Base-by-base conservation (phyloP, 2,888 invertebrate genomes). In the Spodoptera exigua region DNA sequence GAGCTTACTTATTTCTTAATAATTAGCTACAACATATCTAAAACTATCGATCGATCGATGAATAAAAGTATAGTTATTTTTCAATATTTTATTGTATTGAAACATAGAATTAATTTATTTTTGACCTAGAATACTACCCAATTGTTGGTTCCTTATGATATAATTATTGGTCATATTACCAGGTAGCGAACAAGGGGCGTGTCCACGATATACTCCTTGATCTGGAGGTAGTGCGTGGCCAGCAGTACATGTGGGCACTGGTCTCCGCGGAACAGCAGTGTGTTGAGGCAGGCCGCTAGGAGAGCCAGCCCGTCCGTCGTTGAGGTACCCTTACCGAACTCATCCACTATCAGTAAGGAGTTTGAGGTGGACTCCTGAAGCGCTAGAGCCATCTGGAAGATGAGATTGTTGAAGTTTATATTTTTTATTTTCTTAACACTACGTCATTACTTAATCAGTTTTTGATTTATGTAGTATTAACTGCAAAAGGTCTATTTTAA, bases 341-440 rank as follows among this genome's bases (percentile, higher is more conserved):
- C 76, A 89, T 99, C 99, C 36, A 98, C 94, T 32, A 99, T 92
- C 0, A 99, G 94, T 2, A 99, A 89, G 0, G 98, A 97, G 64
- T 93, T 90, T 0, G 93, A 85, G 0, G 95, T 95, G 0, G 96
- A 95, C 72, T 95, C 95, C 71, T 95, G 94, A 2, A 98, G 87
- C 2, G 97, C 96, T 14, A 95, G 90, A 2, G 97, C 95, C 93
- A 97, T 96, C 97, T 98, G 79, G 10, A 51, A 45, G 14, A 4
- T 11, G 18, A 5, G 2, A 9, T 16, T 16, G 10, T 2, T 2
- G 9, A 13, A 13, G 9, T 44, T 5, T 18, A 7, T n/a, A n/a
- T n/a, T n/a, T n/a, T n/a, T n/a, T n/a, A n/a, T n/a, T n/a, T n/a
- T n/a, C n/a, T n/a, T n/a, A n/a, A n/a, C n/a, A n/a, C n/a, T n/a